phyloP scores from a whole-genome alignment of 2,113 vertebrate species.

The Reinhardtius hippoglossoides region DNA sequence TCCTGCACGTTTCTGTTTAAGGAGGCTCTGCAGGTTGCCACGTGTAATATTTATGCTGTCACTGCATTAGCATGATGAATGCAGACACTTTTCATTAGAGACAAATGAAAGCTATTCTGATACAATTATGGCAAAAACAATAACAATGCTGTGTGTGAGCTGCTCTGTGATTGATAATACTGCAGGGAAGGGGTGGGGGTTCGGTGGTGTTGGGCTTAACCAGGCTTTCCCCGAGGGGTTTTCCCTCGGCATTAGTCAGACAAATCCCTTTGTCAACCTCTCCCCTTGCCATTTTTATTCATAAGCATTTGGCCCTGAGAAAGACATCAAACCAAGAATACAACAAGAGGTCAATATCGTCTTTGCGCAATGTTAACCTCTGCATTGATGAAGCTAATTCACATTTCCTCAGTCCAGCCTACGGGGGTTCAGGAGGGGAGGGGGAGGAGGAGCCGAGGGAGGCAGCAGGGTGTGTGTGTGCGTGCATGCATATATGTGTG shows the following conservation, averaged over 20 bases:
- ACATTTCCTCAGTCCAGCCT: constrained; percentile 84
- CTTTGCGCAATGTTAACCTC: constrained; percentile 84
- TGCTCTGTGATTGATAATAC: constrained; percentile 78
- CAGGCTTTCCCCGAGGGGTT: constrained; percentile 76
- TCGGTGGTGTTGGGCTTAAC: constrained; percentile 74
- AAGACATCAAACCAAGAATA: constrained; percentile 85
- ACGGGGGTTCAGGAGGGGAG: constrained; percentile 66
- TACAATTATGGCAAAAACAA: constrained; percentile 82
- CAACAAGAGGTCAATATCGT: constrained; percentile 81
- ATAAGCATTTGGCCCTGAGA: constrained; percentile 82
- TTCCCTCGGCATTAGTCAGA: constrained; percentile 80
- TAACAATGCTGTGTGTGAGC: constrained; percentile 74
- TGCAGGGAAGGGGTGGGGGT: constrained; percentile 67
- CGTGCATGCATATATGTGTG: constrained; percentile 20
- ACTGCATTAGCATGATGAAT: constrained; percentile 76
- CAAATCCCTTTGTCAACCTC: constrained; percentile 82
- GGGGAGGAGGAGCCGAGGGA: constrained; percentile 56
- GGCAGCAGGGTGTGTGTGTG: constrained; percentile 36
- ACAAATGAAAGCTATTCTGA: constrained; percentile 79
- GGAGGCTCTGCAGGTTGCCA: constrained; percentile 48
- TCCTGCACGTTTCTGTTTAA: constrained; percentile 35
- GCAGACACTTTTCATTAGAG: constrained; percentile 77
- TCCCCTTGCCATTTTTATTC: constrained; percentile 83
- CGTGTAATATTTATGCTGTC: constrained; percentile 69
- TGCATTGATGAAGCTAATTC: constrained; percentile 84